Percentiles rank a stretch among this genome's conserved stretches.
These are phyloP conservation scores for Drosophila tanythrix DNA, from an alignment of 2,888 invertebrate genomes.

Conservation along the genomic window DNA sequence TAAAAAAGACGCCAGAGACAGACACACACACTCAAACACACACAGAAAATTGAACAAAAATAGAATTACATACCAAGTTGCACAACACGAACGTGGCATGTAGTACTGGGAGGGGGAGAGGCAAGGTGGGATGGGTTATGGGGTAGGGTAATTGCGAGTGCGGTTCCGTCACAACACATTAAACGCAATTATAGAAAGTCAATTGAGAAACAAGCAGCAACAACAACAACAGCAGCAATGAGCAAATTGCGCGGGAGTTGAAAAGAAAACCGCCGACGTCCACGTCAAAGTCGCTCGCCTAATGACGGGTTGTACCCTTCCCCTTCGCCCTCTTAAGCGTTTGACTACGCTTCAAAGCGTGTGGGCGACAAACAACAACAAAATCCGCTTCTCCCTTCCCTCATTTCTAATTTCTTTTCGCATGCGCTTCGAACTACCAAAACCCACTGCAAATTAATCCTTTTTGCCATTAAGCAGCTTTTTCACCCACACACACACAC, in stretches of 20 bases:
- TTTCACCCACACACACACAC: slow-evolving; percentile 2
- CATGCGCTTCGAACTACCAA: slow-evolving; percentile 23
- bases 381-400: slow-evolving; percentile 16
- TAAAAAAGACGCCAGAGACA: slow-evolving; percentile 41
- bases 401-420: slow-evolving; percentile 25
- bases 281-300: slow-evolving; percentile 20
- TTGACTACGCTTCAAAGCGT: slow-evolving; percentile 9
- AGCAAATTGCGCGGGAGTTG: slow-evolving; percentile 71
- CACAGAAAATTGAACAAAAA: slow-evolving; percentile 59
- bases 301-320: neutral
- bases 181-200: slow-evolving; percentile 81
- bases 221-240: slow-evolving; percentile 21
- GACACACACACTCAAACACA: slow-evolving; percentile 38
- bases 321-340: slow-evolving; percentile 5
- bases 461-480: slow-evolving; percentile 36
- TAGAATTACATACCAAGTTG: slow-evolving; percentile 65
- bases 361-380: slow-evolving; percentile 37
- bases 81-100: slow-evolving; percentile 55
- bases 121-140: neutral
- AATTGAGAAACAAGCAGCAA: slow-evolving; percentile 57
- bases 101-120: neutral
- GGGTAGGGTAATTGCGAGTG: slow-evolving; percentile 46
- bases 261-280: slow-evolving; percentile 37
- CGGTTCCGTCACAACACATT: slow-evolving; percentile 77
- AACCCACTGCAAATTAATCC: slow-evolving; percentile 48